Evolutionary conservation across 1,140 invertebrate species (phyloP).

Genomic region (Cherax quadricarinatus): DNA sequence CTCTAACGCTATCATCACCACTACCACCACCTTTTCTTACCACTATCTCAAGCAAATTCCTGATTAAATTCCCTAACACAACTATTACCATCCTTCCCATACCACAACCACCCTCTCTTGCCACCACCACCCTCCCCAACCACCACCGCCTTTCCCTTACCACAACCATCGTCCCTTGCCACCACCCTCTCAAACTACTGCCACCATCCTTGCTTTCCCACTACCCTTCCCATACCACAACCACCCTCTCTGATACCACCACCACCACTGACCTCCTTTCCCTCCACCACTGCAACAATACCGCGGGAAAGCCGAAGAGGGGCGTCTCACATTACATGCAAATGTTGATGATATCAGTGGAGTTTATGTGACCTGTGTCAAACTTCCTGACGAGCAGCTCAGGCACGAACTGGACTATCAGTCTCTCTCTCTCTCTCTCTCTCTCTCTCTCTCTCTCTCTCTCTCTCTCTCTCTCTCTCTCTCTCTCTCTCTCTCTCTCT

Average conservation of each 20-base stretch:
- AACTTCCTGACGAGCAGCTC: constrained; percentile 19
- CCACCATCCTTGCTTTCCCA: neutral
- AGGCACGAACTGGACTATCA: neutral
- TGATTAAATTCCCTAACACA: too few relatives aligned
- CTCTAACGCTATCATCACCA: neutral
- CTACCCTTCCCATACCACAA: too few relatives aligned
- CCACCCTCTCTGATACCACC: too few relatives aligned
- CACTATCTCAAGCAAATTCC: too few relatives aligned
- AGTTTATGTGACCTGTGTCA: constrained; percentile 15
- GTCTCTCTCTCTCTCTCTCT: neutral
- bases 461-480: too few relatives aligned
- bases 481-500: too few relatives aligned
- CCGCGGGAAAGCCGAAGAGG: neutral
- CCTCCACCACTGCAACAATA: neutral
- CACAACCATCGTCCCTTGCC: neutral
- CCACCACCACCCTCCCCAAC: neutral
- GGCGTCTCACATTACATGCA: neutral
- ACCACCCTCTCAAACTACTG: neutral
- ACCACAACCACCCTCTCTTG: too few relatives aligned
- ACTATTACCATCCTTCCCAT: too few relatives aligned
- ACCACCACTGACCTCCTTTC: neutral
- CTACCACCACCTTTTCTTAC: neutral
- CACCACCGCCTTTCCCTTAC: neutral
- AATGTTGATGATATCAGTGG: constrained; percentile 29
- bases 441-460: neutral